Base-by-base conservation (phyloP, 1,140 invertebrate genomes). In the Lucilia sericata region DNA sequence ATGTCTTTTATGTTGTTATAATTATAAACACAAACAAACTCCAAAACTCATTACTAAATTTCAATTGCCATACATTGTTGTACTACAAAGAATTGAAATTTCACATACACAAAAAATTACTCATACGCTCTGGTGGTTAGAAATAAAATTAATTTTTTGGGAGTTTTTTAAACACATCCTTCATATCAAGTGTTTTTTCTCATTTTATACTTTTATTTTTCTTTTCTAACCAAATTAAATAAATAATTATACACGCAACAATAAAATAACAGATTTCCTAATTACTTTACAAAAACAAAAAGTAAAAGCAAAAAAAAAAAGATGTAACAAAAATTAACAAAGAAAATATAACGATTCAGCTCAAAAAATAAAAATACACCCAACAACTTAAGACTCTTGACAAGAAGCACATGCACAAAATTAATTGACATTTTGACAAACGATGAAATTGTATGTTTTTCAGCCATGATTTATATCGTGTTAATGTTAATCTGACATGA, bases 371-470 rank as follows among this genome's bases (percentile, higher is more conserved):
- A 21, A 70, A 55, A 55, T n/a, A 17, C 55, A 60, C 14, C 19
- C 65, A 70, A 70, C 65, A 70, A 25, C 65, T 70, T 70, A 70
- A 70, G 65, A 70, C 21, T 80, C 42, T 21, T 80, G 76, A 51
- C 76, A 51, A 51, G 42, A 21, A 49, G 12, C 36, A 80, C 21
- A 80, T 80, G 76, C 76, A 80, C 76, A 51, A 80, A 80, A 74
- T 82, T 82, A 84, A 84, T 84, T 84, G 84, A 34, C 84, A 84
- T 84, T 84, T 84, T 84, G 84, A 84, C 84, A 84, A 84, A 84
- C 84, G 84, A 84, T 84, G 84, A 84, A 76, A 81, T 51, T 21
- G 83, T 80, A 49, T 83, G 82, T 76, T 80, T 49, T 34, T 70
- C 49, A 51, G 42, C 70, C 74, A 82, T 51, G 80, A 84, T 84